Evolutionary conservation across 2,888 invertebrate species (phyloP), one percentile per base, ranked within the genome.

Genomic region (Electrophaes corylata): DNA sequence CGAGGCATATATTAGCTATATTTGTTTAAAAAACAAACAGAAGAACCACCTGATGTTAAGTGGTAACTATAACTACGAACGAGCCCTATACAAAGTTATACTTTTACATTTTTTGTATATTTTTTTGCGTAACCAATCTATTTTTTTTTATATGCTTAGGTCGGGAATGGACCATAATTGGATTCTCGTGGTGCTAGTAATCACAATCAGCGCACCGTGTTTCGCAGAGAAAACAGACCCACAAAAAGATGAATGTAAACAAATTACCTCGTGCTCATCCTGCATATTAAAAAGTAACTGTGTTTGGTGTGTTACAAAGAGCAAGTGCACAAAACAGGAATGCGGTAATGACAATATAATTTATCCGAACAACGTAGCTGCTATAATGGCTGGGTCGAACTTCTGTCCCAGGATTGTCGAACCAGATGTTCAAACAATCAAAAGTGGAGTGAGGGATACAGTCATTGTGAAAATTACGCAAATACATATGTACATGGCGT

Each of bases 341-440:
- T 87, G 87, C 59, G 87, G 86, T 8, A 85, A 85, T 60, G 87
- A 86, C 68, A 88, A 86, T 60, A 73, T 84, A n/a, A 86, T 88
- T 60, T 86, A 77, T 66, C 82, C 87, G 11, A 70, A 75, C 62
- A 69, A 78, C 51, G 66, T 78, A 18, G 63, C 71, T 1, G 83
- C 86, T 8, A 71, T 88, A 48, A 76, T 88, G 83, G 76, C 85
- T 1, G 88, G 88, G 19, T 65, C 79, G n/a, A 69, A 73, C 48
- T 86, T 87, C 64, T 88, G 88, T 53, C 87, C 88, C 23, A 78
- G 78, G 64, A 70, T 87, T 11, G 76, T 79, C 40, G 66, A 76
- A 55, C 62, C 79, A 47, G 75, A 81, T 67, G 67, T 70, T 51
- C 53, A 76, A 35, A 73, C 72, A 33, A 64, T 83, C 54, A 78